These are phyloP conservation scores for Macrotus californicus DNA, from an alignment of 2,113 vertebrate genomes.

Conservation along the genomic window DNA sequence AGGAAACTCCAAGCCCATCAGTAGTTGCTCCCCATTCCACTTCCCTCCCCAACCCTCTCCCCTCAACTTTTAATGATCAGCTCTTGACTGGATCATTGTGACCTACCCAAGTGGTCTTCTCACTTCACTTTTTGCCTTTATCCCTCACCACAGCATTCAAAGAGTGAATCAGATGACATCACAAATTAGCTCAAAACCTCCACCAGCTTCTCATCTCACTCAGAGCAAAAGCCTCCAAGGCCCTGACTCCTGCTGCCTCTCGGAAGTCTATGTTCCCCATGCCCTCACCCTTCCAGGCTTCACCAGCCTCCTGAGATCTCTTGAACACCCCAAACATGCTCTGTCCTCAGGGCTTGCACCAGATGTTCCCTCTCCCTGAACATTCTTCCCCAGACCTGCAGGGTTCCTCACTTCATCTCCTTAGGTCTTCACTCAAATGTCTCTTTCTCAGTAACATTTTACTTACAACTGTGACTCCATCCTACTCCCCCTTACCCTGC, in stretches of 20 bases:
- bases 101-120: background rate
- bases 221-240: background rate
- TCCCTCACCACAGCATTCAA: background rate
- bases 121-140: too few relatives aligned
- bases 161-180: background rate
- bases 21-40: background rate
- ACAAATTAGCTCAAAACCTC: background rate
- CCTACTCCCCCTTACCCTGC: background rate
- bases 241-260: too few relatives aligned
- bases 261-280: accelerated
- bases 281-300: background rate
- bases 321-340: background rate
- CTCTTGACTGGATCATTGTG: background rate
- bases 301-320: background rate
- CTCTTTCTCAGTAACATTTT: background rate
- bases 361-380: background rate
- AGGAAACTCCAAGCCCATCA: background rate
- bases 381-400: background rate
- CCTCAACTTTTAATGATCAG: background rate
- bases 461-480: background rate
- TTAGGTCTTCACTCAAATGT: background rate
- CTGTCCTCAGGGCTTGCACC: background rate
- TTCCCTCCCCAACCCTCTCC: accelerated
- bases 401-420: background rate
- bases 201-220: background rate